phyloP scores from a whole-genome alignment of 2,888 invertebrate species.

The Harpagoxenus sublaevis region DNA sequence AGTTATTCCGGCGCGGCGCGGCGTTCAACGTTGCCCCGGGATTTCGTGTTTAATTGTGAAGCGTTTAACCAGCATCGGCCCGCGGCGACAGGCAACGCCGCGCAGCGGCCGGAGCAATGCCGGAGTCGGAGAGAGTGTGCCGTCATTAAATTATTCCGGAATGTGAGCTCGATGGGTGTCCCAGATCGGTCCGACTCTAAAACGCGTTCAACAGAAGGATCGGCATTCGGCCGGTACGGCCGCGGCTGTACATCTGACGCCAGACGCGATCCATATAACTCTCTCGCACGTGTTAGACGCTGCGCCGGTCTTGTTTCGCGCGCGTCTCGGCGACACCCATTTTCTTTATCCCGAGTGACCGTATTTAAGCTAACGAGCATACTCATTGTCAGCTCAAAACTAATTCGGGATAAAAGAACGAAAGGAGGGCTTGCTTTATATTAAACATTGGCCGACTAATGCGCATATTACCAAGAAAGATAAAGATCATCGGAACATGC shows the following conservation, averaged over 20 bases:
- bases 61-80: constrained; percentile 73
- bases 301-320: background rate
- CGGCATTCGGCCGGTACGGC: constrained; percentile 11
- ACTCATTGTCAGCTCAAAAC: background rate
- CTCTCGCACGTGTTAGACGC: constrained; percentile 15
- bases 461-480: background rate
- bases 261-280: constrained; percentile 52
- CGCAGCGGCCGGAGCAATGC: constrained; percentile 62
- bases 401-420: background rate
- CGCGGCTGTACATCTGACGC: constrained; percentile 62
- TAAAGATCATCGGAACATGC: background rate
- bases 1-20: background rate
- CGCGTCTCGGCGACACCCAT: constrained; percentile 8
- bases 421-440: background rate
- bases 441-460: background rate
- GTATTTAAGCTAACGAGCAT: constrained; percentile 28
- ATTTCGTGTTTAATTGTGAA: constrained; percentile 80
- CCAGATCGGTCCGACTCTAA: constrained; percentile 74
- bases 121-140: constrained; percentile 68
- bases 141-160: constrained; percentile 86
- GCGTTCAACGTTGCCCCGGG: constrained; percentile 51
- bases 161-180: constrained; percentile 78
- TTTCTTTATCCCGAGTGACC: background rate
- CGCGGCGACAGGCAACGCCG: constrained; percentile 58
- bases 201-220: constrained; percentile 67